Base-by-base conservation (phyloP, 1,140 invertebrate genomes). In the Formica exsecta region DNA sequence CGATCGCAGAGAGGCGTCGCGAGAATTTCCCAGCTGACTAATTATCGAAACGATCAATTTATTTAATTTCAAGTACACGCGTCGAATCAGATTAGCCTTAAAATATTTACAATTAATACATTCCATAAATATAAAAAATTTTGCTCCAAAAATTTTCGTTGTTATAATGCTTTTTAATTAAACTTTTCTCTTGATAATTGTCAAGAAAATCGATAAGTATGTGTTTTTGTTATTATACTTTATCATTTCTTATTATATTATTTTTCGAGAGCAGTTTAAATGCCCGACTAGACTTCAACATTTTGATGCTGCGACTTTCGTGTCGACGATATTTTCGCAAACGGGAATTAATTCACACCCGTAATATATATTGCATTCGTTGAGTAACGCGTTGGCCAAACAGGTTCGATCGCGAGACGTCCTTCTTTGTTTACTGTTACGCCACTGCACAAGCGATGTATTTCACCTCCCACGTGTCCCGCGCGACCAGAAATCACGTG, bases 401-500 rank as follows among this genome's bases (percentile, higher is more conserved):
- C 88, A 81, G 84, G 87, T 88, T 86, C 74, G 68, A 57, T 68
- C 62, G 38, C 61, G 41, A 41, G 68, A 75, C 75, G 68, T 81
- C 83, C 86, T 80, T 88, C 76, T 88, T 87, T 87, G 85, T 85
- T 79, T 79, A 84, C 74, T 61, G 84, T 90, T 90, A 90, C 89
- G 86, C 85, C 89, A 90, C 16, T 90, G 86, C 44, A 38, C 51
- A 41, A 61, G 29, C 57, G 71, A 84, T 19, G 62, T 66, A 84
- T 90, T 89, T 87, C 85, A 65, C 86, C 89, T 88, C 89, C 89
- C 86, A 91, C 89, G 89, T 90, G 73, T 38, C 29, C 25, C 19
- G 38, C 11, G 7, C 61, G 51, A 76, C 13, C 36, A 70, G 83
- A 87, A 48, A 87, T 87, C 48, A 76, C 38, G n/a, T 86, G 44